A percentile compares a stretch with the other conserved stretches of the same genome.
These are phyloP conservation scores for Kuschelorhynchus macadamiae DNA, from an alignment of 2,888 invertebrate genomes.

Conservation along the genomic window DNA sequence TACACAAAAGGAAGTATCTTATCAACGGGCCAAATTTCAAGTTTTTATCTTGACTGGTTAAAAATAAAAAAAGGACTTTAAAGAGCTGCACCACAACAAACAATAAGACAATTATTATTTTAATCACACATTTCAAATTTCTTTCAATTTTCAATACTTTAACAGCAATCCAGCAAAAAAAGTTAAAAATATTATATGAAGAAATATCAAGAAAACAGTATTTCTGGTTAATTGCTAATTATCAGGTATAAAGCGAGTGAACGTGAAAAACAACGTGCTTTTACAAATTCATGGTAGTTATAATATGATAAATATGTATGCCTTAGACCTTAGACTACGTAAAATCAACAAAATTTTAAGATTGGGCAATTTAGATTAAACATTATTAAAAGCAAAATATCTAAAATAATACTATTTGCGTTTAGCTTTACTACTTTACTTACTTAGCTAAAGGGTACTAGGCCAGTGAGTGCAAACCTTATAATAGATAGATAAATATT, in stretches of 20 bases:
- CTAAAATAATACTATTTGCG: slow-evolving; percentile 26
- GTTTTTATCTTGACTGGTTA: no score
- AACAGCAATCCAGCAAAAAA: no score
- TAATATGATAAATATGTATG: slow-evolving; percentile 12
- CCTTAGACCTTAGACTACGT: not conserved
- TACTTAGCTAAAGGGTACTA: slow-evolving; percentile 30
- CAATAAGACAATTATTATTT: no score
- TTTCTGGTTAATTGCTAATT: no score
- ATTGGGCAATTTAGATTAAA: slow-evolving; percentile 32
- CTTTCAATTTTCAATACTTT: no score
- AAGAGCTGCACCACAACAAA: no score
- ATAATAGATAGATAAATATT: slow-evolving; percentile 15
- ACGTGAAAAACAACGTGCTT: not conserved
- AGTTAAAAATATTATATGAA: no score
- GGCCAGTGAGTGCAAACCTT: slow-evolving; percentile 25
- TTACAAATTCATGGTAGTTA: slow-evolving; percentile 25
- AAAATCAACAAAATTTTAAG: slow-evolving; percentile 30
- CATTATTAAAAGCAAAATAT: slow-evolving; percentile 19
- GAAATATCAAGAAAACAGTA: no score
- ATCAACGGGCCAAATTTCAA: no score
- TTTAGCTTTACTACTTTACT: slow-evolving; percentile 18
- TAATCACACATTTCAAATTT: no score
- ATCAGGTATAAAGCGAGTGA: not conserved
- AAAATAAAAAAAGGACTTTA: no score
- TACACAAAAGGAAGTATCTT: no score